Percentiles rank a stretch among this genome's conserved stretches.
phyloP scores from a whole-genome alignment of 92 coral and sea anemone genomes.

The Parazoanthus darwini region DNA sequence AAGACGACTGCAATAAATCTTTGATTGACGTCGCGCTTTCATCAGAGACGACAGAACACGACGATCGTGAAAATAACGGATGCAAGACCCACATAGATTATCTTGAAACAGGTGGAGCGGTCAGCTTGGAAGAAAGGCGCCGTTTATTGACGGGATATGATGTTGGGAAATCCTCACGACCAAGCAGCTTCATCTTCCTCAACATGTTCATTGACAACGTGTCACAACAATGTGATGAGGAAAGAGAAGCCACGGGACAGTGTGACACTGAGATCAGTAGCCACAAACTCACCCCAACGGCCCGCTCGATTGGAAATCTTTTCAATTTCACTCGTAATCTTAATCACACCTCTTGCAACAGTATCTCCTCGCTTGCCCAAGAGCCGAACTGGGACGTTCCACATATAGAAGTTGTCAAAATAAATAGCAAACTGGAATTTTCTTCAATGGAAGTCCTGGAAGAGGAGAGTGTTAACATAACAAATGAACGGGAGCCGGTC shows the following conservation, averaged over 20 bases:
- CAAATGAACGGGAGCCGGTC: neutral
- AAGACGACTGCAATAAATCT: slow-evolving; percentile 11
- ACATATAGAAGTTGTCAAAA: neutral
- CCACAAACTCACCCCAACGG: neutral
- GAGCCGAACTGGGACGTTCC: neutral
- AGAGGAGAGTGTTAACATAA: neutral
- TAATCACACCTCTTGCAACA: neutral
- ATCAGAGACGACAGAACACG: neutral
- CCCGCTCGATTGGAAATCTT: neutral
- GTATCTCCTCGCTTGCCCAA: neutral
- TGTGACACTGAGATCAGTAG: neutral
- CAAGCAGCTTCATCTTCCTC: slow-evolving; percentile 36
- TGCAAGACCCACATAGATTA: neutral
- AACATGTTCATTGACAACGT: slow-evolving; percentile 20
- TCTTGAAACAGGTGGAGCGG: neutral
- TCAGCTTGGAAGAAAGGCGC: slow-evolving; percentile 20
- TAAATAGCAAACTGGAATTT: neutral
- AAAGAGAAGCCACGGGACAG: neutral
- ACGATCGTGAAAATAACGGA: neutral
- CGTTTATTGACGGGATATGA: neutral
- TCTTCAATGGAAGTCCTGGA: neutral
- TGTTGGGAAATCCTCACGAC: slow-evolving; percentile 2
- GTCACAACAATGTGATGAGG: slow-evolving; percentile 12
- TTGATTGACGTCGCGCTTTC: neutral
- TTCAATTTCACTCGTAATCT: neutral